Evolutionary conservation across 2,797 vertebrate species (phyloP).

Genomic region (Poeciliopsis paucimaculata): DNA sequence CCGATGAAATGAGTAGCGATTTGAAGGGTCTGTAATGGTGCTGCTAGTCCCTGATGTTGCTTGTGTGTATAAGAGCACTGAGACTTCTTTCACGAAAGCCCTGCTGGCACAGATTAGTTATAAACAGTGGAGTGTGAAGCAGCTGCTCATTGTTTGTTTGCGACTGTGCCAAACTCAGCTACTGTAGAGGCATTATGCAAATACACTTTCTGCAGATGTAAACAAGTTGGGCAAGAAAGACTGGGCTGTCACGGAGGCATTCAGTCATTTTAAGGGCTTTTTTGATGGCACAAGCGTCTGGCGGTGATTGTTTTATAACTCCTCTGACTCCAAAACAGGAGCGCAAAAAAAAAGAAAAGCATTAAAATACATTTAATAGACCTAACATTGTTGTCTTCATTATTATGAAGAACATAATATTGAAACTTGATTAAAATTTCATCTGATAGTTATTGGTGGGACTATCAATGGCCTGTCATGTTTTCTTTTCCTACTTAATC

Average conservation of each 20-base stretch:
- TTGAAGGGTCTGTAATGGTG: neutral
- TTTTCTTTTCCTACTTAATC: neutral
- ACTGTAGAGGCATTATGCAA: neutral
- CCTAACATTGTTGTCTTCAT: neutral
- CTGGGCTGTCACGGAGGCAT: neutral
- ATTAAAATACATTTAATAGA: neutral
- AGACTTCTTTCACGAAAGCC: neutral
- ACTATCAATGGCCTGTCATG: neutral
- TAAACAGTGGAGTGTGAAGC: slow-evolving; percentile 9
- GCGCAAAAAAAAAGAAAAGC: neutral
- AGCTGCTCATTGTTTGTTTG: neutral
- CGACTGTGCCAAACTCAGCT: neutral
- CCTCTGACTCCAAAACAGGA: neutral
- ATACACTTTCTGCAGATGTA: neutral
- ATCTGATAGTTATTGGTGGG: neutral
- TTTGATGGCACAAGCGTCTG: neutral
- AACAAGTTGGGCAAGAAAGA: neutral
- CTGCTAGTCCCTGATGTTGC: neutral
- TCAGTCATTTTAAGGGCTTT: neutral
- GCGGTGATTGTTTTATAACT: neutral
- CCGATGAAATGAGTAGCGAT: neutral
- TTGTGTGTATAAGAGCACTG: neutral
- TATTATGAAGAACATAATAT: neutral
- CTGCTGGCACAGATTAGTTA: neutral
- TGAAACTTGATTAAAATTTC: neutral